These are phyloP conservation scores for human DNA, from an alignment of 2,113 vertebrate genomes.

Conservation along the genomic window GRCh38 chr7:1999001-1999500, in stretches of 20 bases:
- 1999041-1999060: neutral
- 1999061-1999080: neutral
- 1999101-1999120: neutral
- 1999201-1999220: neutral
- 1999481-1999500: neutral
- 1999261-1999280: neutral
- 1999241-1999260: neutral
- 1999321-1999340: neutral
- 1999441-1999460: rapidly evolving
- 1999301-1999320: too few species aligned
- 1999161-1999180: neutral
- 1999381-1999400: neutral
- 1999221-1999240: neutral
- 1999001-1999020: neutral
- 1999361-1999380: neutral
- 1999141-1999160: neutral
- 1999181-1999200: neutral
- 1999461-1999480: neutral
- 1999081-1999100: neutral
- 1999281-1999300: neutral
- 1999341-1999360: too few species aligned
- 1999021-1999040: neutral
- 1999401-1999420: rapidly evolving
- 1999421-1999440: neutral
- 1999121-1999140: neutral